Conservation (phyloP, 1,140 invertebrate species). For the Triops longicaudatus region DNA sequence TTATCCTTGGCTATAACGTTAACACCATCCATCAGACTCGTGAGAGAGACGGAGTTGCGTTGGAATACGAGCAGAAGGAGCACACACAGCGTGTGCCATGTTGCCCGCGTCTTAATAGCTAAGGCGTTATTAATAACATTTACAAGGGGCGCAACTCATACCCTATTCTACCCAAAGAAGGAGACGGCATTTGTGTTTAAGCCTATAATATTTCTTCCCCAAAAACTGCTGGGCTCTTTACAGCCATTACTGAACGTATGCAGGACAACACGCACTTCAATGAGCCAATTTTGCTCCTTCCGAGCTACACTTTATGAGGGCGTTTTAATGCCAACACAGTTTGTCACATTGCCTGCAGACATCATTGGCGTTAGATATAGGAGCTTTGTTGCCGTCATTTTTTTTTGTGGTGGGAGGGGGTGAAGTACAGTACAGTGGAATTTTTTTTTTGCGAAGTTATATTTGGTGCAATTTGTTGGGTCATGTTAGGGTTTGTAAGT, state of each 20-base stretch:
- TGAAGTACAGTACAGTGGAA: no score
- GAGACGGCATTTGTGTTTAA: neutral
- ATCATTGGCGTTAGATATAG: no score
- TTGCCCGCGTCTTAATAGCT: neutral
- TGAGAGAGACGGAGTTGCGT: neutral
- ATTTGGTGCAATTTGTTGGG: no score
- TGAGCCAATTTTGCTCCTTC: neutral
- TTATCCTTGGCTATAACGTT: slow-evolving; percentile 8
- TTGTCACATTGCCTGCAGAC: no score
- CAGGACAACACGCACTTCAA: neutral
- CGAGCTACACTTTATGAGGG: no score
- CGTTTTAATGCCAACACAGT: no score
- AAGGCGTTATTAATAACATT: slow-evolving; percentile 8
- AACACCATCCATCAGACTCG: slow-evolving; percentile 11
- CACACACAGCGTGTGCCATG: slow-evolving; percentile 9
- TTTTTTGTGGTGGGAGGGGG: no score
- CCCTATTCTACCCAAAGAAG: neutral
- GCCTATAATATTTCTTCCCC: neutral
- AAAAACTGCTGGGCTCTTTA: neutral
- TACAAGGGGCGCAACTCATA: neutral
- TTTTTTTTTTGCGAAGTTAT: no score
- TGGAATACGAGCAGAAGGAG: neutral
- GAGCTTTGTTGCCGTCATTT: no score
- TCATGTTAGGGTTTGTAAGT: no score
- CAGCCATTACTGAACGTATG: neutral